phyloP scores from a whole-genome alignment of 1,140 invertebrate species.

The Dreissena rostriformis region DNA sequence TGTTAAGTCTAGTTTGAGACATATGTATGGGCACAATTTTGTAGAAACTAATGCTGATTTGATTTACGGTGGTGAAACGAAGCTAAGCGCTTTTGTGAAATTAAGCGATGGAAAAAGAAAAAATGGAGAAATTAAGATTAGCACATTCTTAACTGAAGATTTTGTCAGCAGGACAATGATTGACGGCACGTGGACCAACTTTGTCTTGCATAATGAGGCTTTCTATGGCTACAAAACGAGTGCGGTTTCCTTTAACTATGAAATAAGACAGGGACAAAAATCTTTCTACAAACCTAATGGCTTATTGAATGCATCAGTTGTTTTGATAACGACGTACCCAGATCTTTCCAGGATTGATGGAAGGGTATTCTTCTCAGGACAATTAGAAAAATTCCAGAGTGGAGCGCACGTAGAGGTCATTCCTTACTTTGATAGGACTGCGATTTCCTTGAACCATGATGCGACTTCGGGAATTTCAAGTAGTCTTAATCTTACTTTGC shows the following conservation, averaged over 20 bases:
- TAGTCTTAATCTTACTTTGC: slow-evolving; percentile 1
- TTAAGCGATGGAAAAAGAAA: neutral
- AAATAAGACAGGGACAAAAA: no score
- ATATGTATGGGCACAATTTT: neutral
- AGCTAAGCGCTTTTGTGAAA: neutral
- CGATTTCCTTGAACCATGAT: neutral
- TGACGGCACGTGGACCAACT: slow-evolving; percentile 15
- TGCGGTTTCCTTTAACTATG: no score
- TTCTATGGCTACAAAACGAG: slow-evolving; percentile 25
- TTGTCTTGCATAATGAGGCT: slow-evolving; percentile 9
- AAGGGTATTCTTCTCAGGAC: neutral
- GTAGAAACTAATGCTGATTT: slow-evolving; percentile 3
- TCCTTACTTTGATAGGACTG: neutral
- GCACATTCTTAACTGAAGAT: slow-evolving; percentile 11
- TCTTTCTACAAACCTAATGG: no score
- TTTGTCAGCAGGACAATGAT: slow-evolving; percentile 14
- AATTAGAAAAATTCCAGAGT: slow-evolving; percentile 8
- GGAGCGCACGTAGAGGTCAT: slow-evolving; percentile 25
- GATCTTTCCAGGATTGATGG: neutral
- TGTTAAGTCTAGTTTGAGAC: slow-evolving; percentile 30
- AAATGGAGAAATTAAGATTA: slow-evolving; percentile 12
- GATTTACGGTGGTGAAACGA: slow-evolving; percentile 19
- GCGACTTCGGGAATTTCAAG: neutral
- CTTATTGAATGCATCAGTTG: slow-evolving; percentile 1
- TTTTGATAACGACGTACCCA: slow-evolving; percentile 27